Percentiles rank a stretch among this genome's conserved stretches.
These are phyloP conservation scores for Littorina saxatilis DNA, from an alignment of 1,140 invertebrate genomes.

Conservation along the genomic window DNA sequence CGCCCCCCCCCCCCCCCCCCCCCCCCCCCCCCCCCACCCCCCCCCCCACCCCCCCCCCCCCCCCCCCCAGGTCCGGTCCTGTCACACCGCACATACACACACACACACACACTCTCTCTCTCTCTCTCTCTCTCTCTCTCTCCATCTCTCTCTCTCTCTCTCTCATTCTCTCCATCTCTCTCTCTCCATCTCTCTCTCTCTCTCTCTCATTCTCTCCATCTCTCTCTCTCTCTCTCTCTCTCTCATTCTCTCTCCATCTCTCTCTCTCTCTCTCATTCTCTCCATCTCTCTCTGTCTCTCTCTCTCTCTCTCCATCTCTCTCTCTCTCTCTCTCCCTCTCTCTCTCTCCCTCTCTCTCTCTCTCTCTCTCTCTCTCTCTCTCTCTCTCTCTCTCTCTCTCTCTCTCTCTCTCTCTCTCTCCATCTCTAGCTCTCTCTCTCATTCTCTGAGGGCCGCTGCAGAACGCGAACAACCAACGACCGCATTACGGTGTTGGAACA, in stretches of 20 bases:
- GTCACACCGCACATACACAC: not conserved
- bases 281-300: too few relatives aligned
- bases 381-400: conserved; percentile 12
- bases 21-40: not conserved
- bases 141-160: too few relatives aligned
- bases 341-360: not conserved
- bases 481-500: too few relatives aligned
- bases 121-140: too few relatives aligned
- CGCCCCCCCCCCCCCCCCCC: not conserved
- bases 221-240: conserved; percentile 2
- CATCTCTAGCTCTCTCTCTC: not conserved
- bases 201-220: not conserved
- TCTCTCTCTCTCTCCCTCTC: too few relatives aligned
- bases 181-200: not conserved
- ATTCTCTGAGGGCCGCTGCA: too few relatives aligned
- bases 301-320: too few relatives aligned
- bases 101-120: not conserved
- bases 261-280: conserved; percentile 15
- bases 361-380: conserved; percentile 12
- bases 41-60: not conserved
- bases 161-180: too few relatives aligned
- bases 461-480: too few relatives aligned
- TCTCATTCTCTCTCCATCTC: not conserved
- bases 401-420: conserved; percentile 9
- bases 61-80: not conserved